Conservation (phyloP, 2,113 vertebrate genomes). For the Shinisaurus crocodilurus region DNA sequence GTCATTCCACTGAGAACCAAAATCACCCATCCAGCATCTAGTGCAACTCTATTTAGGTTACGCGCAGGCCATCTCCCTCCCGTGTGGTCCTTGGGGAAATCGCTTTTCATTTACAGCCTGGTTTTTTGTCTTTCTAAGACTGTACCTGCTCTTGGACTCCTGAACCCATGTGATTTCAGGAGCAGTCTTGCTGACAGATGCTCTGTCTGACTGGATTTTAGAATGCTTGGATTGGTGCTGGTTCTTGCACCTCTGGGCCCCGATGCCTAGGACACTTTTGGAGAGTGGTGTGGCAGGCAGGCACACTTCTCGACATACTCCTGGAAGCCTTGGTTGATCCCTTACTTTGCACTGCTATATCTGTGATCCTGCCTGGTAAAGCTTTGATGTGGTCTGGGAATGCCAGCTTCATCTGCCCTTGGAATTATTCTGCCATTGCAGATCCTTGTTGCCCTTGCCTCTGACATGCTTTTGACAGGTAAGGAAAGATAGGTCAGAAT, state of each 20-base stretch:
- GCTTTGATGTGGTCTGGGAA: not conserved
- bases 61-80: not conserved
- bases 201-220: not conserved
- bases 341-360: not conserved
- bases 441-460: not conserved
- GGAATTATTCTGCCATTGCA: not conserved
- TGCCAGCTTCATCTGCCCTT: not conserved
- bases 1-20: not conserved
- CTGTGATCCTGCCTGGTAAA: not conserved
- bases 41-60: not conserved
- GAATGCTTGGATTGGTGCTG: not conserved
- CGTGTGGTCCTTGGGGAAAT: not conserved
- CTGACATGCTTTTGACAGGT: not conserved
- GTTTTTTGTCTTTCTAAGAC: not conserved
- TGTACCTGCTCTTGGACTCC: not conserved
- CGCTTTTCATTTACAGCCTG: not conserved
- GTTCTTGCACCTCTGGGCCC: not conserved
- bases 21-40: not conserved
- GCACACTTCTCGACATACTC: too few species aligned
- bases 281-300: not conserved
- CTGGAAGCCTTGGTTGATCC: not conserved
- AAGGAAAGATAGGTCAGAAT: not conserved
- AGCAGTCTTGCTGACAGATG: not conserved
- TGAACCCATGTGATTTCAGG: not conserved
- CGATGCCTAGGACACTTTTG: not conserved